These are phyloP conservation scores for Platycercus adscitus DNA, from an alignment of 2,113 vertebrate genomes.

Conservation along the genomic window DNA sequence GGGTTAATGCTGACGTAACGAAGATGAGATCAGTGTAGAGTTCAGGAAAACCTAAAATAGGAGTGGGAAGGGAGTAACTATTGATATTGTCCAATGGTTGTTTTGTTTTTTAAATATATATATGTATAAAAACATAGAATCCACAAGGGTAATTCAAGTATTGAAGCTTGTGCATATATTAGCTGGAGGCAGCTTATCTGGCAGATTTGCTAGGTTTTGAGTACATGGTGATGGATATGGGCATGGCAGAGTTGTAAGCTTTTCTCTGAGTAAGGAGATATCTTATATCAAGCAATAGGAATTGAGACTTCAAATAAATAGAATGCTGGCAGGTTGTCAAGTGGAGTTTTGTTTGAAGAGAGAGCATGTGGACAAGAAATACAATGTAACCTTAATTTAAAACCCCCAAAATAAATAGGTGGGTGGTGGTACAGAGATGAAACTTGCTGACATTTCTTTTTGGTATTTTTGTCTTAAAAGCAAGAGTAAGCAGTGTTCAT, in stretches of 20 bases:
- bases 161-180: not conserved
- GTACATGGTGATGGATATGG: not conserved
- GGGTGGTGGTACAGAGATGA: not conserved
- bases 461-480: not conserved
- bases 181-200: not conserved
- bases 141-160: not conserved
- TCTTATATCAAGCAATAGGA: not conserved
- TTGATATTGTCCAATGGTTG: not conserved
- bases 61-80: not conserved
- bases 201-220: not conserved
- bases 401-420: not conserved
- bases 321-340: not conserved
- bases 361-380: not conserved
- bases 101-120: not conserved
- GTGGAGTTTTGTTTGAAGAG: not conserved
- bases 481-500: not conserved
- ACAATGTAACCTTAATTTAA: not conserved
- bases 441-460: not conserved
- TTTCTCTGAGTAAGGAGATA: not conserved
- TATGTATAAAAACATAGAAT: not conserved
- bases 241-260: not conserved
- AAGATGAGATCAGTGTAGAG: not conserved
- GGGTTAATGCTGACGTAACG: not conserved
- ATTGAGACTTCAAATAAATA: not conserved
- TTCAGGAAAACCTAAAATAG: conserved; percentile 12